Conservation (phyloP, 1,140 invertebrate genomes). For the Dolichoris vasculosae region DNA sequence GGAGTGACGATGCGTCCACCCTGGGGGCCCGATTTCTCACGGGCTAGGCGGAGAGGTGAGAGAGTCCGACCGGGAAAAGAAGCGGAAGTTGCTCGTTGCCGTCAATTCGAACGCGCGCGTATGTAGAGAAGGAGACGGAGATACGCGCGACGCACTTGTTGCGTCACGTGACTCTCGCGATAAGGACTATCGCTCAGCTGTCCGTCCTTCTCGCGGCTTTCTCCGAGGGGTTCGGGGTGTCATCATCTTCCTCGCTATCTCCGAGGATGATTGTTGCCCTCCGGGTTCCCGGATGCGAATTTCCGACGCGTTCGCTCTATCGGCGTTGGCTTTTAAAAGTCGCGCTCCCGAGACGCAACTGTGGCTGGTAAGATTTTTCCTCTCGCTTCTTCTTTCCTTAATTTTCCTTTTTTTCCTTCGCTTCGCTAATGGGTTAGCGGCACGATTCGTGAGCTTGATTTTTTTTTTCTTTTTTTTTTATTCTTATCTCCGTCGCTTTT, state of each 20-base stretch:
- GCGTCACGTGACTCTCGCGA: slow-evolving; percentile 52
- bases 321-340: background rate
- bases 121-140: background rate
- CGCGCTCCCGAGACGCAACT: background rate
- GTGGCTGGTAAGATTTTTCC: background rate
- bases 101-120: slow-evolving; percentile 32
- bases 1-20: too few relatives aligned
- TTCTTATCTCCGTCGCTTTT: background rate
- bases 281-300: slow-evolving; percentile 48
- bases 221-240: background rate
- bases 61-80: background rate
- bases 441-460: too few relatives aligned
- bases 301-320: slow-evolving; percentile 59
- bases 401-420: background rate
- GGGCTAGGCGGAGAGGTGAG: background rate
- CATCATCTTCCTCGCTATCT: background rate
- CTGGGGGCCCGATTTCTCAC: background rate
- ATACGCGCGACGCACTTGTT: slow-evolving; percentile 50
- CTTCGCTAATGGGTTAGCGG: background rate
- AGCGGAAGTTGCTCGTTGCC: slow-evolving; percentile 49
- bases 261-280: slow-evolving; percentile 50
- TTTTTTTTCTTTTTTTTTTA: too few relatives aligned
- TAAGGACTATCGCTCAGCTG: slow-evolving; percentile 13
- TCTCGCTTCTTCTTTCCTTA: background rate
- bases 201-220: background rate